Evolutionary conservation across 2,113 vertebrate genomes (phyloP).

Genomic region (Xiphias gladius): DNA sequence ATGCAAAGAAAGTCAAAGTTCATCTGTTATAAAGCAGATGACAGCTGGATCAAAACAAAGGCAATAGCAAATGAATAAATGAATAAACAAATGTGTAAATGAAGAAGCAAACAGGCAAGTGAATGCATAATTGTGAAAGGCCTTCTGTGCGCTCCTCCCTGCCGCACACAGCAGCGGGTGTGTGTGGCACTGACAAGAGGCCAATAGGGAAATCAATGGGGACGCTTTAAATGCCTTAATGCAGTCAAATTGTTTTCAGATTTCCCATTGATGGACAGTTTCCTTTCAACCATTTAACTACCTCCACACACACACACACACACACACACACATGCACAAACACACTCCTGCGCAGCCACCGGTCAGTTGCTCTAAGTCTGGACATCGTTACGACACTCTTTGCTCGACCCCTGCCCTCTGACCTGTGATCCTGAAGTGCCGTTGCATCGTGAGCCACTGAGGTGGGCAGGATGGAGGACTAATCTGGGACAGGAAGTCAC

Average conservation of each 20-base stretch:
- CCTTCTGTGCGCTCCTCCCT: slow-evolving; percentile 59
- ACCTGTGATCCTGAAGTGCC: slow-evolving; percentile 81
- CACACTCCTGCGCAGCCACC: slow-evolving; percentile 10
- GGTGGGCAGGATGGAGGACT: slow-evolving; percentile 76
- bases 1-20: slow-evolving; percentile 27
- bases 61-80: slow-evolving; percentile 68
- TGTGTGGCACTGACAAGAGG: slow-evolving; percentile 69
- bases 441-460: slow-evolving; percentile 74
- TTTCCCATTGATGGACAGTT: slow-evolving; percentile 82
- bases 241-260: slow-evolving; percentile 86
- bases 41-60: slow-evolving; percentile 72
- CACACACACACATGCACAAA: slow-evolving; percentile 40
- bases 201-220: slow-evolving; percentile 81
- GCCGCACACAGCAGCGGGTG: slow-evolving; percentile 53
- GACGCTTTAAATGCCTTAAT: slow-evolving; percentile 82
- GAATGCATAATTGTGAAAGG: slow-evolving; percentile 70
- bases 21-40: slow-evolving; percentile 34
- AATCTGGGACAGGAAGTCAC: slow-evolving; percentile 70
- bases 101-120: slow-evolving; percentile 66
- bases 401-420: slow-evolving; percentile 76
- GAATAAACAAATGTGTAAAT: slow-evolving; percentile 76
- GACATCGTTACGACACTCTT: slow-evolving; percentile 82
- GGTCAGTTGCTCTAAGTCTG: slow-evolving; percentile 79
- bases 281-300: slow-evolving; percentile 83
- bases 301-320: slow-evolving; percentile 62